A percentile compares a stretch with the other conserved stretches of the same genome.
Evolutionary conservation across 2,888 invertebrate genomes (phyloP).

Genomic region (Gymnoscelis rufifasciata): DNA sequence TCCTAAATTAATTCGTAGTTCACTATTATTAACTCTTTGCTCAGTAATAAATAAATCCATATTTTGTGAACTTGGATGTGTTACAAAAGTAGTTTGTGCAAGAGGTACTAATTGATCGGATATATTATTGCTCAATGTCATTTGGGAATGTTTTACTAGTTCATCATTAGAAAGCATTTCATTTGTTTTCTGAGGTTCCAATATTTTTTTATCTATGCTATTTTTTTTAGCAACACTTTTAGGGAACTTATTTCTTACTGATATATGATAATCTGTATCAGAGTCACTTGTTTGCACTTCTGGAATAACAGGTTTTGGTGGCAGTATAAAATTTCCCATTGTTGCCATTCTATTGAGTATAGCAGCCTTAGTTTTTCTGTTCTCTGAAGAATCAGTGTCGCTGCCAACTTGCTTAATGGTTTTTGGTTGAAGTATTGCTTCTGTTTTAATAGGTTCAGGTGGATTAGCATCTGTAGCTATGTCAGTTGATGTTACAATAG

Average conservation of each 20-base stretch:
- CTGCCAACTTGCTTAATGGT: constrained; percentile 42
- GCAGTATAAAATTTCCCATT: constrained; percentile 68
- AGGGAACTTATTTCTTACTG: constrained; percentile 47
- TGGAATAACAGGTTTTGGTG: constrained; percentile 34
- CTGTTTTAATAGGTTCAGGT: constrained; percentile 29
- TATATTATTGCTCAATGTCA: not conserved
- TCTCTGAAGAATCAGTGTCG: constrained; percentile 59
- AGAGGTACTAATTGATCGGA: constrained; percentile 47
- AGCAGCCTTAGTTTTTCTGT: constrained; percentile 58
- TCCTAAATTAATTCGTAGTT: constrained; percentile 61
- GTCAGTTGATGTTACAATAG: constrained; percentile 31
- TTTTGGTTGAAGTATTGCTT: constrained; percentile 9
- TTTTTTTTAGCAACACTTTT: constrained; percentile 42
- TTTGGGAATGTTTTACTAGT: constrained; percentile 31
- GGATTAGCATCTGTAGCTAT: constrained; percentile 29
- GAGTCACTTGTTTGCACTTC: constrained; percentile 55
- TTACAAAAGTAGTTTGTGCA: constrained; percentile 34
- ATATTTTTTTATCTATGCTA: constrained; percentile 35
- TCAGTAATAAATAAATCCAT: constrained; percentile 54
- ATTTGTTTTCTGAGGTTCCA: constrained; percentile 30
- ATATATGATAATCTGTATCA: constrained; percentile 37
- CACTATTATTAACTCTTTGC: constrained; percentile 64
- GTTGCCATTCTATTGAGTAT: constrained; percentile 65
- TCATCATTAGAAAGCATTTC: constrained; percentile 34
- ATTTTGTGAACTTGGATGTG: constrained; percentile 38